Evolutionary conservation across 2,888 invertebrate genomes (phyloP).

Genomic region (Campoplex capitator): DNA sequence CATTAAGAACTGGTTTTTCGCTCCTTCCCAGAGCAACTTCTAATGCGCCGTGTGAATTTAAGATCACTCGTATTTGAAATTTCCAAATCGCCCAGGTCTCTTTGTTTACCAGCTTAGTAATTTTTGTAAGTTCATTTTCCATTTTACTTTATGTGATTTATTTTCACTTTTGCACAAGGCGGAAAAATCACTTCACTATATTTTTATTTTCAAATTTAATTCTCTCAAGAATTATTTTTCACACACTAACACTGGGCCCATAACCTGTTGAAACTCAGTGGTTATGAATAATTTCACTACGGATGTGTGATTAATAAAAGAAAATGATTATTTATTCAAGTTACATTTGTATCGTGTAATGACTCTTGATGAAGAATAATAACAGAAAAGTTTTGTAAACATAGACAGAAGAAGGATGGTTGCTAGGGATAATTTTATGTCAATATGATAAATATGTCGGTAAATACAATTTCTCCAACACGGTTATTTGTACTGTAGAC

Average conservation of each 20-base stretch:
- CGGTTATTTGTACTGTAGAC: no score
- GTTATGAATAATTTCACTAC: neutral
- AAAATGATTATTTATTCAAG: neutral
- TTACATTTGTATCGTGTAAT: no score
- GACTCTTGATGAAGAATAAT: no score
- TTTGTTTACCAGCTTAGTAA: conserved; percentile 39
- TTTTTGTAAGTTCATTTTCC: conserved; percentile 53
- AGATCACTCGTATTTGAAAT: conserved; percentile 30
- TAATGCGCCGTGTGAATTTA: conserved; percentile 28
- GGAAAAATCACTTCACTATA: conserved; percentile 13
- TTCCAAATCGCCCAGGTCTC: conserved; percentile 59
- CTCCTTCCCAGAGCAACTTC: conserved; percentile 11
- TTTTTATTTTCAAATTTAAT: no score
- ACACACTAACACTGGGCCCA: conserved; percentile 18
- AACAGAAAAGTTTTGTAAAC: no score
- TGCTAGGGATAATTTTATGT: no score
- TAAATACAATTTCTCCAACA: no score
- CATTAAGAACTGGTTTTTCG: neutral
- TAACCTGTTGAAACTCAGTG: conserved; percentile 13
- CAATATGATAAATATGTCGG: no score
- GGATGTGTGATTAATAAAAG: conserved; percentile 5
- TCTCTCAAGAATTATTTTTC: conserved; percentile 1
- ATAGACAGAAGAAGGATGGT: no score
- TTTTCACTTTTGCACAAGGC: conserved; percentile 59
- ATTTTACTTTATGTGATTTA: conserved; percentile 19